These are phyloP conservation scores for Heliconius nattereri DNA, from an alignment of 1,140 invertebrate genomes.

Conservation along the genomic window DNA sequence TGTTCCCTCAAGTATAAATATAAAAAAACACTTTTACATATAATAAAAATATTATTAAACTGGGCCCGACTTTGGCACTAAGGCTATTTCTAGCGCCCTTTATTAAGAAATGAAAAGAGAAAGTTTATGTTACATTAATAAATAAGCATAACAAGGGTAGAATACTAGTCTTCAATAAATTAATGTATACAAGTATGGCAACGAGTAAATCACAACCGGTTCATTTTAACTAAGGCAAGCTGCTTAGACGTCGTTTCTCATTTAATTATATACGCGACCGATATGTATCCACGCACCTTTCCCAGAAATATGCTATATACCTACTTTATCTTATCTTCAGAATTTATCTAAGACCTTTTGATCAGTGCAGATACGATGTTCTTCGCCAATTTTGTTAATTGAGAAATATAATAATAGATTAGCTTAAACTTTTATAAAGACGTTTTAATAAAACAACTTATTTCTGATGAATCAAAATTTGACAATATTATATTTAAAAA, in stretches of 20 bases:
- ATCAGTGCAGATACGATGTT: not conserved
- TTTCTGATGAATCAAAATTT: too few species aligned
- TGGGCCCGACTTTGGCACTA: not conserved
- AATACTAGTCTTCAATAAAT: slow-evolving; percentile 26
- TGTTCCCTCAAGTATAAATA: too few species aligned
- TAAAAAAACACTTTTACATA: too few species aligned
- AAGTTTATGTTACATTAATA: slow-evolving; percentile 23
- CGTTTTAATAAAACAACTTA: too few species aligned
- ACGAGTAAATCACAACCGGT: slow-evolving; percentile 39
- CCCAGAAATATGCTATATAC: slow-evolving; percentile 40
- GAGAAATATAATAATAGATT: too few species aligned
- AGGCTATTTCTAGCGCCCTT: not conserved
- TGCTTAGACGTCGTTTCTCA: slow-evolving; percentile 41
- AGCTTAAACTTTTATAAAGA: too few species aligned
- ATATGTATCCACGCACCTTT: slow-evolving; percentile 52
- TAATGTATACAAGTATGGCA: slow-evolving; percentile 25
- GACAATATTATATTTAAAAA: too few species aligned
- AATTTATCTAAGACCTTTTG: not conserved
- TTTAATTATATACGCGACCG: slow-evolving; percentile 46
- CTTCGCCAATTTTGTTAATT: not conserved
- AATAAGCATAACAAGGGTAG: slow-evolving; percentile 5
- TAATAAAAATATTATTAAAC: not conserved
- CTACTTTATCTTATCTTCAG: not conserved
- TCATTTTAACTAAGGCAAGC: slow-evolving; percentile 35
- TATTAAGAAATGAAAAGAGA: slow-evolving; percentile 9